A percentile compares a stretch with the other conserved stretches of the same genome.
Conservation (phyloP, 2,797 vertebrate species). For the Fistularia commersonii region DNA sequence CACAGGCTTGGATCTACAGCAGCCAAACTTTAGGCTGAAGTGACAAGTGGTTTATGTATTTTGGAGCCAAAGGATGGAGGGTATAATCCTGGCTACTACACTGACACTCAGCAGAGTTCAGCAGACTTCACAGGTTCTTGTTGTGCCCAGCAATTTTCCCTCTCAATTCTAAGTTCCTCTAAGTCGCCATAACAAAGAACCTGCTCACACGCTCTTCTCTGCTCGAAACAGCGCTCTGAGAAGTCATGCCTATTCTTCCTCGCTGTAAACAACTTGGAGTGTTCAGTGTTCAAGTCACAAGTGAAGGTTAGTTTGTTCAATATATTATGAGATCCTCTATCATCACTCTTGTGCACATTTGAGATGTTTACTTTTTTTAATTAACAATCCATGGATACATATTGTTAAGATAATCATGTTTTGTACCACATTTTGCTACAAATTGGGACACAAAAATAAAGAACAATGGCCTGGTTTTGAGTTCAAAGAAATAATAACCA, state of each 20-base stretch:
- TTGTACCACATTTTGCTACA: slow-evolving; percentile 66
- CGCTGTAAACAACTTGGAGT: slow-evolving; percentile 36
- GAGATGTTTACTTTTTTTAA: slow-evolving; percentile 43
- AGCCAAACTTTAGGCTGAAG: slow-evolving; percentile 57
- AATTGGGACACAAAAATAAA: slow-evolving; percentile 69
- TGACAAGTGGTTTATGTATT: slow-evolving; percentile 62
- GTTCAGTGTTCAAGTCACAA: slow-evolving; percentile 33
- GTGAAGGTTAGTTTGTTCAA: slow-evolving; percentile 29
- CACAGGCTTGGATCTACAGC: slow-evolving; percentile 38
- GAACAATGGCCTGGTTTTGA: slow-evolving; percentile 73
- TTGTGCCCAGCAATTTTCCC: slow-evolving; percentile 68
- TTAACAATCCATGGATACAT: slow-evolving; percentile 33
- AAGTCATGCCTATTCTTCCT: slow-evolving; percentile 40
- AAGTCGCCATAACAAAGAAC: slow-evolving; percentile 69
- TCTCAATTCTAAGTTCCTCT: slow-evolving; percentile 59
- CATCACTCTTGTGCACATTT: slow-evolving; percentile 28
- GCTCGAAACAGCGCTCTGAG: slow-evolving; percentile 33
- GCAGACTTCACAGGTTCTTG: slow-evolving; percentile 61
- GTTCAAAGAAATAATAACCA: slow-evolving; percentile 74
- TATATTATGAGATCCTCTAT: slow-evolving; percentile 23
- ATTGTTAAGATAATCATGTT: slow-evolving; percentile 59
- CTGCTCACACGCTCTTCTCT: slow-evolving; percentile 47
- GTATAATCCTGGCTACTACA: slow-evolving; percentile 65
- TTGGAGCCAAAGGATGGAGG: slow-evolving; percentile 58
- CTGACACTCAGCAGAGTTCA: slow-evolving; percentile 69